Evolutionary conservation across 2,888 invertebrate species (phyloP).

Genomic region (Cataglyphis albicans): DNA sequence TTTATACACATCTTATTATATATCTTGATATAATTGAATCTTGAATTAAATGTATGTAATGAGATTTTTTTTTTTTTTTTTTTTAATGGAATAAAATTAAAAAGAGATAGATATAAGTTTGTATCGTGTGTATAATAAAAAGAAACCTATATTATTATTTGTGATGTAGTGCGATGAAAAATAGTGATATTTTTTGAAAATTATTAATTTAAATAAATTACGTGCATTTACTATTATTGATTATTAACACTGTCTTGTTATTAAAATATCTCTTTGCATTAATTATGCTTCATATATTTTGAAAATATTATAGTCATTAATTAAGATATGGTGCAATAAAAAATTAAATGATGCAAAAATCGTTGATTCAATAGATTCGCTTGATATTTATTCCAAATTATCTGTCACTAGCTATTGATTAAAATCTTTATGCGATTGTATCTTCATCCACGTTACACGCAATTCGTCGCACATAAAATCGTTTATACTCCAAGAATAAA

Average conservation of each 20-base stretch:
- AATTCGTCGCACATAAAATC: slow-evolving; percentile 26
- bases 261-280: neutral
- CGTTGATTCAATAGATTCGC: neutral
- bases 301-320: neutral
- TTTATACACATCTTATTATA: neutral
- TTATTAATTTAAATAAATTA: neutral
- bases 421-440: slow-evolving; percentile 1
- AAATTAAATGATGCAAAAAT: slow-evolving; percentile 13
- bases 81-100: neutral
- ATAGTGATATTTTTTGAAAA: neutral
- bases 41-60: neutral
- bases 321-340: neutral
- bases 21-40: neutral
- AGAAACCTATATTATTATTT: neutral
- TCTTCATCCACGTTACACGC: neutral
- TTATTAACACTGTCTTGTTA: neutral
- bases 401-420: neutral
- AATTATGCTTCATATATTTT: neutral
- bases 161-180: neutral
- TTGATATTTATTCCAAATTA: neutral
- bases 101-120: neutral
- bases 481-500: neutral
- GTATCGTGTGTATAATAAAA: neutral
- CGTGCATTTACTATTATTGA: neutral
- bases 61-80: neutral